These are phyloP conservation scores for Threskiornis aethiopicus DNA, from an alignment of 2,797 vertebrate species.

Conservation along the genomic window DNA sequence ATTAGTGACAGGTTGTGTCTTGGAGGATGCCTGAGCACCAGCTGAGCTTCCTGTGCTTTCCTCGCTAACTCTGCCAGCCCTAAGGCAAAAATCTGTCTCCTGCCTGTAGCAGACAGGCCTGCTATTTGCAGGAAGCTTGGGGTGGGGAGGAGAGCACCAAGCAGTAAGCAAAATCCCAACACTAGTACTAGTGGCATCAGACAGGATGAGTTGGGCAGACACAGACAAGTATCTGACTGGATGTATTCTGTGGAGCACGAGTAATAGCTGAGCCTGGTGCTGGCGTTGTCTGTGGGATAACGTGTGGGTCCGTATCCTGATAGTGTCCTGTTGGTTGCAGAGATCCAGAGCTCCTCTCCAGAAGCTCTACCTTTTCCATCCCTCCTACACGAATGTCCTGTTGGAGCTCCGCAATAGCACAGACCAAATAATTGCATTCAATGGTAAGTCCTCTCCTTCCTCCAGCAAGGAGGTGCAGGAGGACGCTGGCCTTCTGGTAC, in stretches of 20 bases:
- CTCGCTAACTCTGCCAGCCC: neutral
- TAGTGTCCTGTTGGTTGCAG: slow-evolving; percentile 29
- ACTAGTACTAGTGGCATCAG: neutral
- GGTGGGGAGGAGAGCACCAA: neutral
- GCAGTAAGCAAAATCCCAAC: neutral
- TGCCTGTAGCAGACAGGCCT: neutral
- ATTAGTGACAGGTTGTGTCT: neutral
- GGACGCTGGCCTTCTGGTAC: neutral
- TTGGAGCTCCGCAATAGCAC: slow-evolving; percentile 80
- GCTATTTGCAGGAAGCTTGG: neutral
- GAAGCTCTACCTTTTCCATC: slow-evolving; percentile 85
- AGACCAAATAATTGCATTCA: slow-evolving; percentile 81
- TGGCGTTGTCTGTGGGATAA: neutral
- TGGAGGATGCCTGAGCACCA: neutral
- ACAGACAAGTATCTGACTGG: rapidly evolving
- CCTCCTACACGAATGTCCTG: slow-evolving; percentile 78
- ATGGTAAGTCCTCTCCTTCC: slow-evolving; percentile 72
- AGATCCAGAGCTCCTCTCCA: neutral
- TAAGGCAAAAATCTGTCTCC: neutral
- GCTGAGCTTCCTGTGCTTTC: neutral
- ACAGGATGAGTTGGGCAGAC: neutral
- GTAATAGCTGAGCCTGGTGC: neutral
- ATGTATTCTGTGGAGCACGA: neutral
- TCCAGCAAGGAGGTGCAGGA: rapidly evolving
- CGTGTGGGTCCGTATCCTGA: neutral